Base-by-base conservation (phyloP, 92 coral and sea anemone species). In the Blastomussa wellsi region DNA sequence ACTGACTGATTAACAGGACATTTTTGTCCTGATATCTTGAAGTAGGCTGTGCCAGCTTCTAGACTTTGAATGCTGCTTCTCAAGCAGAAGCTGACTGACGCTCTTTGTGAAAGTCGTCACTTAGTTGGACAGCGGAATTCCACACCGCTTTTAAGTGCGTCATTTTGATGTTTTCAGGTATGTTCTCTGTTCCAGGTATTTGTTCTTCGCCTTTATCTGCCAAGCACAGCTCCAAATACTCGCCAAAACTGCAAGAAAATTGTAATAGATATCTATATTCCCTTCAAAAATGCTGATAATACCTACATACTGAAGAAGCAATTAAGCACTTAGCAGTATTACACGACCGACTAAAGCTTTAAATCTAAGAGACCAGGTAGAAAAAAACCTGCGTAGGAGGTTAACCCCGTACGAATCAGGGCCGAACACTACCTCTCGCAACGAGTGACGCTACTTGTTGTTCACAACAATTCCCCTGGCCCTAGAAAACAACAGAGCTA, bases 61-160 rank as follows among this genome's bases (percentile, higher is more conserved):
- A 16, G 42, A n/a, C 32, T 39, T 39, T 39, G 44, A 39, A 7
- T 39, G 7, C 3, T 39, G 44, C 44, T 39, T 57, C 53, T 49
- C 79, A 74, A 42, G 36, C 57, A 74, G 36, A 13, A 24, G 24
- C 33, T 74, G 35, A 17, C 19, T 7, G 65, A 74, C 74, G 62
- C 4, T 52, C 81, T 47, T 64, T 41, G 87, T 66, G 81, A 29
- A 53, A 74, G 80, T 83, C 87, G 49, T 72, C 87, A 37, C 72
- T 31, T 24, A 83, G 60, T 47, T 52, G 74, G 42, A 83, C 87
- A 74, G 87, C 87, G 65, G 87, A 74, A 36, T 83, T 83, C 87
- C 87, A 83, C 32, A 83, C 87, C 5, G 80, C 87, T 10, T 73
- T 76, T 32, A 74, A 22, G 64, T 83, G 87, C 37, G 17, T 33